Evolutionary conservation across 2,888 invertebrate genomes (phyloP), one percentile per base, ranked within the genome.

Genomic region (Proisotoma minuta): DNA sequence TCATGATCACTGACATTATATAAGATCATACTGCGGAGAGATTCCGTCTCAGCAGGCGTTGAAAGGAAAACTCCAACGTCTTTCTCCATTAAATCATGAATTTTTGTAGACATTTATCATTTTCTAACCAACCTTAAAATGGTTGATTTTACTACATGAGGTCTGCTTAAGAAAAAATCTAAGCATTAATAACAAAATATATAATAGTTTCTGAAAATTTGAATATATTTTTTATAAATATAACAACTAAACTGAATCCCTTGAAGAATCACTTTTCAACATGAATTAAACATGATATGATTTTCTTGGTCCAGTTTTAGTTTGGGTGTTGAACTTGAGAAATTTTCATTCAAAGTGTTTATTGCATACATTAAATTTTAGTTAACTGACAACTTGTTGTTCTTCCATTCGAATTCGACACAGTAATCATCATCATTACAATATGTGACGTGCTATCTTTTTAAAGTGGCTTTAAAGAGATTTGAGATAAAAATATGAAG

Each of bases 71-170:
- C 68, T 69, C 65, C 59, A 62, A 66, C 62, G 69, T 68, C 69
- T 69, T 71, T 66, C 66, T 63, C 66, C 66, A 71, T 69, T 71
- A 71, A 71, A 71, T 71, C 71, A 69, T 69, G 71, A 69, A 68
- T 71, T 71, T 71, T 65, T 65, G 63, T 65, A 62, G 71, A 71
- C 69, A 71, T 71, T 71, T 69, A 71, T 71, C 71, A 71, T 71
- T 69, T 68, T 65, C 62, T 66, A 71, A 69, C 69, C 68, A 71
- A 68, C 71, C 69, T 69, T 68, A 69, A 69, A 71, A 69, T 66
- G 66, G 68, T 69, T 68, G 69, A 69, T 71, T 71, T 69, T 69
- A 68, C 68, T 63, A 63, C 69, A 71, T 69, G 71, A 60, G 71
- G 71, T 62, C 68, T 47, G 22, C 10, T 40, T 23, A 40, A 39